These are phyloP conservation scores for Thecocarcelia acutangulata DNA, from an alignment of 2,888 invertebrate genomes.

Conservation along the genomic window DNA sequence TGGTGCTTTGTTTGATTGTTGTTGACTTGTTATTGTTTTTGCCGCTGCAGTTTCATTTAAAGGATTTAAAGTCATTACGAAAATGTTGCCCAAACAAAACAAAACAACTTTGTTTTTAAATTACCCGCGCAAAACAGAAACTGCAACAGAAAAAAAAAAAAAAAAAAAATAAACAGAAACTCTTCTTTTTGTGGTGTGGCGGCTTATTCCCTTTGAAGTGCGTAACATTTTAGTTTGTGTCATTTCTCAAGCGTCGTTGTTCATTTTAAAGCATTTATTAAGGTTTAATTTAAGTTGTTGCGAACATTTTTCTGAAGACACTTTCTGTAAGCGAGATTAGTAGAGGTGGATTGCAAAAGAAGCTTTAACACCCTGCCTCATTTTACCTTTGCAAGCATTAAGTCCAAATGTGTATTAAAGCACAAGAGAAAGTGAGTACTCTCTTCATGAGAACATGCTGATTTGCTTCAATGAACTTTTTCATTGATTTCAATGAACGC, in stretches of 20 bases:
- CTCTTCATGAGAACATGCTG: no score
- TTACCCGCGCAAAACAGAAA: conserved; percentile 30
- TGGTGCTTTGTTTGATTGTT: conserved; percentile 49
- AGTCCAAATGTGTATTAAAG: no score
- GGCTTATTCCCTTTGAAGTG: conserved; percentile 58
- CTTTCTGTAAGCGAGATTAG: conserved; percentile 8
- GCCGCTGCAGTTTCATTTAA: conserved; percentile 18
- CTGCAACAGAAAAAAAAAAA: no score
- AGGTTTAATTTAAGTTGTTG: conserved; percentile 55
- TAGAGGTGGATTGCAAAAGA: not conserved
- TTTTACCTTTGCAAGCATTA: no score
- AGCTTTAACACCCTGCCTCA: not conserved
- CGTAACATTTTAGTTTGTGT: conserved; percentile 64
- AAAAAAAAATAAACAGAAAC: not conserved
- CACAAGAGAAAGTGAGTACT: no score
- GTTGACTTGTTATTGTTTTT: not conserved
- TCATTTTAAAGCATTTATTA: conserved; percentile 56
- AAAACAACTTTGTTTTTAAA: conserved; percentile 36
- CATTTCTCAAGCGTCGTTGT: conserved; percentile 42
- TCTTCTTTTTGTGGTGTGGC: conserved; percentile 27
- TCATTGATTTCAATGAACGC: no score
- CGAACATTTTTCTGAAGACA: conserved; percentile 5
- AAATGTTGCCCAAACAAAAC: conserved; percentile 13
- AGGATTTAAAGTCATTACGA: conserved; percentile 20
- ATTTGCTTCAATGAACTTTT: no score